A percentile compares a stretch with the other conserved stretches of the same genome.
Conservation (phyloP, 2,113 vertebrate genomes). For the Mola mola region DNA sequence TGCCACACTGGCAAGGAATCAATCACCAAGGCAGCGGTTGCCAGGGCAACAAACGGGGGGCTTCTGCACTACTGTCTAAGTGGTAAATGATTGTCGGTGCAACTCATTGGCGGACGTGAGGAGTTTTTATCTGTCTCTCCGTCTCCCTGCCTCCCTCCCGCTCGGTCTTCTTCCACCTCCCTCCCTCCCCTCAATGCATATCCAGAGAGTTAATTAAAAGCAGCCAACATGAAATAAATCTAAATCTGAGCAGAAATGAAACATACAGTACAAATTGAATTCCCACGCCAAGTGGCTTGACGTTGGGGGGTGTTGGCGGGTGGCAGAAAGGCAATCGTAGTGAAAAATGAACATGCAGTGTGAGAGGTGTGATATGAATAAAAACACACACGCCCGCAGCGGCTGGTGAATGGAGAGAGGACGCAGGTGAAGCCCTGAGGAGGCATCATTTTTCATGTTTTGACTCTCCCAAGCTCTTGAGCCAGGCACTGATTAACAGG, state of each 20-base stretch:
- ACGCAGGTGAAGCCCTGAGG: conserved; percentile 12
- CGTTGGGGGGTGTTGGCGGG: conserved; percentile 40
- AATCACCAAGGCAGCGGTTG: conserved; percentile 91
- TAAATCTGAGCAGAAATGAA: conserved; percentile 93
- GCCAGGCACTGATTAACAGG: too few relatives aligned
- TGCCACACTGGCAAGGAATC: conserved; percentile 95
- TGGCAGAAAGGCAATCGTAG: conserved; percentile 27
- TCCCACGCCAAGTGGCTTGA: conserved; percentile 82
- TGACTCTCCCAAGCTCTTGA: too few relatives aligned
- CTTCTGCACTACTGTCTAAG: conserved; percentile 91
- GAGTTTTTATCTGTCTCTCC: conserved; percentile 78
- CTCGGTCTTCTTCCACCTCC: too few relatives aligned
- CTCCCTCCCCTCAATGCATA: conserved; percentile 84
- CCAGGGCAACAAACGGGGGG: conserved; percentile 89
- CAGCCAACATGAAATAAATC: conserved; percentile 94
- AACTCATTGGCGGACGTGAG: conserved; percentile 86
- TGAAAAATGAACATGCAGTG: conserved; percentile 52
- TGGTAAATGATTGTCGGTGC: conserved; percentile 92
- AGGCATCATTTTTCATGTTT: not conserved
- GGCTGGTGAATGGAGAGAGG: conserved; percentile 9
- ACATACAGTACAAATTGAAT: conserved; percentile 94
- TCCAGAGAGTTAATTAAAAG: conserved; percentile 97
- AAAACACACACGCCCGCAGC: conserved; percentile 44
- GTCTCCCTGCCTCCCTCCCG: conserved; percentile 49
- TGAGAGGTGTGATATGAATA: conserved; percentile 57